Conservation (phyloP, 2,113 vertebrate species). For the Vulpes vulpes region DNA sequence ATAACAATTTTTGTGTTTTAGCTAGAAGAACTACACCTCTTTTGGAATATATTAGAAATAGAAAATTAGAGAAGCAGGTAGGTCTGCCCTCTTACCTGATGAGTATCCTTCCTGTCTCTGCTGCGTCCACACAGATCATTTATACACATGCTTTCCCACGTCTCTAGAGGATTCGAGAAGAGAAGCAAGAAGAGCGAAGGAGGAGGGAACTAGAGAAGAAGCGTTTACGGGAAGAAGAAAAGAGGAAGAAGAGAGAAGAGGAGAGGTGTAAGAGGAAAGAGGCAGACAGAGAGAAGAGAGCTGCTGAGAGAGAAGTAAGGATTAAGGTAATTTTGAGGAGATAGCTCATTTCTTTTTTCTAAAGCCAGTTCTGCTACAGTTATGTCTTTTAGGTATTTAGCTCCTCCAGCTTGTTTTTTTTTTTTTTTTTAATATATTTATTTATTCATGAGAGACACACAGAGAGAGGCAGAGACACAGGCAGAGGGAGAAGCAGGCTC, state of each 20-base stretch:
- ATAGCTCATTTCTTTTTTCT: not conserved
- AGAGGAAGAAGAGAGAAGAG: conserved; percentile 95
- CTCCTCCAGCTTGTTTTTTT: not conserved
- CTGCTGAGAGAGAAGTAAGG: conserved; percentile 95
- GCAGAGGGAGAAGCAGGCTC: too few relatives aligned
- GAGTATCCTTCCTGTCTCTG: conserved; percentile 73
- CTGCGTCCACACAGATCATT: not conserved
- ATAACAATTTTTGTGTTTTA: conserved; percentile 88
- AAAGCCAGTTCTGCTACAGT: not conserved
- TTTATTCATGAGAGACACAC: too few relatives aligned
- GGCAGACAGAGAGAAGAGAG: conserved; percentile 94
- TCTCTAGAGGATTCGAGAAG: conserved; percentile 96
- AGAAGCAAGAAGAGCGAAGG: conserved; percentile 96
- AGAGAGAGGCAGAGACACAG: too few relatives aligned
- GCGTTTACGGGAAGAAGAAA: conserved; percentile 95
- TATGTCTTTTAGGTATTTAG: not conserved
- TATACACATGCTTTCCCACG: conserved; percentile 36
- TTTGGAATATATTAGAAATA: conserved; percentile 99
- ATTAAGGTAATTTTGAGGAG: conserved; percentile 91
- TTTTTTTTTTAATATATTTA: too few relatives aligned
- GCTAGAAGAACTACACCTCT: conserved; percentile 98
- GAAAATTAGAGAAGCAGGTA: conserved; percentile 99
- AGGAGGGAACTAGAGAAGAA: conserved; percentile 97
- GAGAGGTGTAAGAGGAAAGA: conserved; percentile 95
- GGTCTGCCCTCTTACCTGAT: conserved; percentile 82